Evolutionary conservation across 2,113 vertebrate genomes (phyloP), one percentile per base, ranked within the genome.

Genomic region (Oreochromis aureus): DNA sequence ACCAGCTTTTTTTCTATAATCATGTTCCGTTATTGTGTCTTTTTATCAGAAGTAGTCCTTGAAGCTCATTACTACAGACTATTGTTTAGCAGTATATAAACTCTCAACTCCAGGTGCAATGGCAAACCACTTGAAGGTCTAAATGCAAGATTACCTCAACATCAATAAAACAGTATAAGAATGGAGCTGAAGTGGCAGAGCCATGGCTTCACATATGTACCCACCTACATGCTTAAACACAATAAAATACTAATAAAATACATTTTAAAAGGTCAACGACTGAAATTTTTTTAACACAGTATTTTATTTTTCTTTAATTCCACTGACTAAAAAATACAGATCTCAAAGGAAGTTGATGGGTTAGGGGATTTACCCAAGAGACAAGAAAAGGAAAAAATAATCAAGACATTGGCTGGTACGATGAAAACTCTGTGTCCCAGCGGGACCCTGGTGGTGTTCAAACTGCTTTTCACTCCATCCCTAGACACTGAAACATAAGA

Each of bases 71-170:
- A 58, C 27, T n/a, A 27, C 51, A 78, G 54, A 18, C 58, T 61
- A 34, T 32, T 82, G 71, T 51, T 78, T 78, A 51, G 27, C 27
- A 78, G 27, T 7, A 11, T 51, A 46, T 51, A 78, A 0, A 51
- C 46, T 78, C 71, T 78, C 46, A 32, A 51, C 7, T 66, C 54
- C 55, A 89, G 85, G 83, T 54, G 36, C 88, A 90, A 90, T 85
- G 81, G 92, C 89, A 95, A 81, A 94, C 89, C 22, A 63, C 34
- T 83, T 84, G 32, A 44, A 85, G 16, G 73, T 86, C 71, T 90
- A 94, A 93, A 91, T 93, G 89, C 63, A 78, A 85, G 66, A 88
- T 88, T 84, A 73, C 81, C 27, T 12, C 27, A 34, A 55, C 32
- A 73, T 69, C 27, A 56, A 36, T 32, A 66, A 39, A 69, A 44